These are phyloP conservation scores for Stegophylla sp. DNA, from an alignment of 2,888 invertebrate species.

Conservation along the genomic window DNA sequence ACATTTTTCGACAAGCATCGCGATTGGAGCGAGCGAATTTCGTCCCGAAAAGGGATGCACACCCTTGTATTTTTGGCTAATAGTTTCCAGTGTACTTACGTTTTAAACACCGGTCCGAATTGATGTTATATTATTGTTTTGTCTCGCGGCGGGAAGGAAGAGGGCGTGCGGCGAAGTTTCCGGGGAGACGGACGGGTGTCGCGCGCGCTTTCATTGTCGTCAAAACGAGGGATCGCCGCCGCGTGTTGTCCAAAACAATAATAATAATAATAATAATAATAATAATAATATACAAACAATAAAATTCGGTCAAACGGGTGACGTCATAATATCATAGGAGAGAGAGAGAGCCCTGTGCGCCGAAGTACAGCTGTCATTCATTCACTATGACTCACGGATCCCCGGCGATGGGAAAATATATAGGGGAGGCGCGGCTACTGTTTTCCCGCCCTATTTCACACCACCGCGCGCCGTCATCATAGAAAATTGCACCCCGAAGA, in stretches of 20 bases:
- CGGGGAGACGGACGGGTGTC: slow-evolving; percentile 49
- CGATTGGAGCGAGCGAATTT: background rate
- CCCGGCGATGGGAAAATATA: background rate
- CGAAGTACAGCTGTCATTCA: slow-evolving; percentile 46
- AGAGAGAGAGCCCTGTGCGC: slow-evolving; percentile 1
- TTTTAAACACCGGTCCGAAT: slow-evolving; percentile 36
- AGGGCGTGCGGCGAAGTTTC: slow-evolving; percentile 34
- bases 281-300: slow-evolving; percentile 55
- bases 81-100: background rate
- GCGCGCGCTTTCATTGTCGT: slow-evolving; percentile 8
- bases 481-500: too few relatives aligned
- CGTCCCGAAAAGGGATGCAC: background rate
- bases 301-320: slow-evolving; percentile 57
- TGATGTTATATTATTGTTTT: slow-evolving; percentile 13
- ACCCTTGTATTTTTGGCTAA: background rate
- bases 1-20: background rate
- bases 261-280: too few relatives aligned
- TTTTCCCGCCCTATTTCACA: slow-evolving; percentile 54
- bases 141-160: background rate
- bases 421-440: background rate
- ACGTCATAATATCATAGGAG: too few relatives aligned
- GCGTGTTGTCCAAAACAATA: slow-evolving; percentile 40
- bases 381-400: background rate
- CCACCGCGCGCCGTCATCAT: slow-evolving; percentile 4
- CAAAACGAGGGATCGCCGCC: slow-evolving; percentile 27